A percentile compares a stretch with the other conserved stretches of the same genome.
Conservation (phyloP, 1,140 invertebrate species). For the Macrobrachium nipponense region DNA sequence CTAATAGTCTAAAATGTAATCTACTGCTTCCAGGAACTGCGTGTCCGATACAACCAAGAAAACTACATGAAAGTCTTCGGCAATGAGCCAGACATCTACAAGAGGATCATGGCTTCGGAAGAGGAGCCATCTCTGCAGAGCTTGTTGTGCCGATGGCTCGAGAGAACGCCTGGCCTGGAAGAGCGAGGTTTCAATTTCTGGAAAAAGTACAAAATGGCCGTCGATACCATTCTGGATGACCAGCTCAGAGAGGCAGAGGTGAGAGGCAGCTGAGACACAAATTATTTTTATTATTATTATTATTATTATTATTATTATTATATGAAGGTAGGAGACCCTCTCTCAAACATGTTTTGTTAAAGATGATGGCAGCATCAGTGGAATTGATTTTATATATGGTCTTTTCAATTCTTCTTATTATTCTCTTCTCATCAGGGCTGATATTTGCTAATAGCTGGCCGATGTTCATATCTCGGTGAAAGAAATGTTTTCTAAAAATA, state of each 20-base stretch:
- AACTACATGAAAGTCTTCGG: conserved; percentile 89
- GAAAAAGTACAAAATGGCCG: conserved; percentile 86
- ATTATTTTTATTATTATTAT: too few relatives aligned
- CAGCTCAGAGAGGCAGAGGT: conserved; percentile 76
- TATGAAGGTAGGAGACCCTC: too few relatives aligned
- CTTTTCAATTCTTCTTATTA: too few relatives aligned
- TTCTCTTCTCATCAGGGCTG: too few relatives aligned
- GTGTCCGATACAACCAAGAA: conserved; percentile 93
- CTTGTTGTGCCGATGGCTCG: conserved; percentile 92
- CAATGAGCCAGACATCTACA: conserved; percentile 78
- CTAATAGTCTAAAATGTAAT: background rate
- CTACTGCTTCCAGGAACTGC: conserved; percentile 74
- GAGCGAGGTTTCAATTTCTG: conserved; percentile 90
- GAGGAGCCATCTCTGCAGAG: conserved; percentile 84
- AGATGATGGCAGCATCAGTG: too few relatives aligned
- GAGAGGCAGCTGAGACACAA: background rate
- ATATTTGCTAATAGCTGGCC: too few relatives aligned
- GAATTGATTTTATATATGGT: too few relatives aligned
- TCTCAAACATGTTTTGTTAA: too few relatives aligned
- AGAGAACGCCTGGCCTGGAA: conserved; percentile 92
- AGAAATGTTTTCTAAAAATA: too few relatives aligned
- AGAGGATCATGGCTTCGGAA: conserved; percentile 82
- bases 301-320: background rate
- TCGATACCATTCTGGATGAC: conserved; percentile 79
- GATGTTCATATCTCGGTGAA: too few relatives aligned